Conservation (phyloP, 2,113 vertebrate species). For the Talpa occidentalis region DNA sequence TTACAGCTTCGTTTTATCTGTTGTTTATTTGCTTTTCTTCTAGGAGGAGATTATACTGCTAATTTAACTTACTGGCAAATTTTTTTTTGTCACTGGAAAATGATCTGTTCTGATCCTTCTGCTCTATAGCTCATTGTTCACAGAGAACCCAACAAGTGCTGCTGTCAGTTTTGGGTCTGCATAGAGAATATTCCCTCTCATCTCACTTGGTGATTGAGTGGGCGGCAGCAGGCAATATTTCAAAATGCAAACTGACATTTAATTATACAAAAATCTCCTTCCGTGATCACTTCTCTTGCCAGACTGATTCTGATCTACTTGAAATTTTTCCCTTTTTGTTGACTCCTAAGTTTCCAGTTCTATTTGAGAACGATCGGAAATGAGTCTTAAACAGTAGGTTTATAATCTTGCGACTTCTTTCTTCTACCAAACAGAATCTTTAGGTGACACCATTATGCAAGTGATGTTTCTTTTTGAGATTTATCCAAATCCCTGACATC, state of each 20-base stretch:
- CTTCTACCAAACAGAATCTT: neutral
- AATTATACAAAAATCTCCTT: slow-evolving; percentile 79
- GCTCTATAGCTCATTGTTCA: neutral
- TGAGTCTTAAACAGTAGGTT: neutral
- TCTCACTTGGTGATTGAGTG: slow-evolving; percentile 71
- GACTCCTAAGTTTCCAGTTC: slow-evolving; percentile 50
- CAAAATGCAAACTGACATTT: slow-evolving; percentile 82
- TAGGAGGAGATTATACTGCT: neutral
- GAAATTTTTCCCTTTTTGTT: slow-evolving; percentile 55
- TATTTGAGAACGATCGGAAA: slow-evolving; percentile 39
- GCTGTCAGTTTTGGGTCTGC: slow-evolving; percentile 27
- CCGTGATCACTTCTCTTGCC: slow-evolving; percentile 67
- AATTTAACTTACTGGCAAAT: neutral
- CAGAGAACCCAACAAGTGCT: neutral
- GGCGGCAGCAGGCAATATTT: slow-evolving; percentile 78
- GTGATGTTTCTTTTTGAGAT: neutral
- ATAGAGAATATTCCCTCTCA: slow-evolving; percentile 46
- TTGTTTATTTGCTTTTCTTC: slow-evolving; percentile 2
- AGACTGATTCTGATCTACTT: slow-evolving; percentile 68
- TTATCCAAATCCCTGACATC: slow-evolving; percentile 21
- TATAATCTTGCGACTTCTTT: neutral
- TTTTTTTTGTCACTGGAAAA: neutral
- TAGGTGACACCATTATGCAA: slow-evolving; percentile 34
- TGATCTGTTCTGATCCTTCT: neutral
- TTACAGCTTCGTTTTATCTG: neutral